Evolutionary conservation across 2,113 vertebrate genomes (phyloP), one percentile per base, ranked within the genome.

Genomic region (Brachypodius melanocephalos): DNA sequence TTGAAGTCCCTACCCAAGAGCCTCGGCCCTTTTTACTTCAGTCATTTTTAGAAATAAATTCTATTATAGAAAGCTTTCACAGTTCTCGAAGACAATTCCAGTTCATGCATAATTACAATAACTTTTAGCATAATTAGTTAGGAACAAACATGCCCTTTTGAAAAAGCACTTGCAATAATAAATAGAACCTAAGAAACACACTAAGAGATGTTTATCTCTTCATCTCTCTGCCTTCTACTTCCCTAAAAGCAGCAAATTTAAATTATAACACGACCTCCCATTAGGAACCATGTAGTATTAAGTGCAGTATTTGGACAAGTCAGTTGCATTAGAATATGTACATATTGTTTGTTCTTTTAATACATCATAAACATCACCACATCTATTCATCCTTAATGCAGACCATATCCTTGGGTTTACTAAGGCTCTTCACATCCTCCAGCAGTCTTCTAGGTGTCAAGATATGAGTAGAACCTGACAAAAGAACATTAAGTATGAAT

Each of bases 381-480:
- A 73, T 96, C 83, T 98, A 98, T 49, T 99, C 99, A 29, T 99
- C 96, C 75, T 97, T 98, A 67, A 98, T 73, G 67, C 95, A 98
- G 49, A 99, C 97, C 43, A 85, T 97, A 91, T 99, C 98, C 97
- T 98, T 98, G 12, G 97, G 89, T 96, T 98, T 99, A 97, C 94
- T 99, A 93, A 99, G 98, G 71, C 96, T 98, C 97, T 99, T 99
- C 90, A 99, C 98, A 87, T 99, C 98, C 88, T 99, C 98, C 97
- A 99, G 97, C 62, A 99, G 98, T 76, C 95, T 96, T 89, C 69
- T 98, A 43, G 99, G 99, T 80, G 99, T 99, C 92, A 99, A 93
- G 97, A 99, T 98, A 94, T 99, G 99, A 20, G 99, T 99, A 51
- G 99, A 99, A 89, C 99, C 99, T 99, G 94, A 61, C 15, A 90